Evolutionary conservation across 2,113 vertebrate species (phyloP), one percentile per base, ranked within the genome.

Genomic region (Chroicocephalus ridibundus): DNA sequence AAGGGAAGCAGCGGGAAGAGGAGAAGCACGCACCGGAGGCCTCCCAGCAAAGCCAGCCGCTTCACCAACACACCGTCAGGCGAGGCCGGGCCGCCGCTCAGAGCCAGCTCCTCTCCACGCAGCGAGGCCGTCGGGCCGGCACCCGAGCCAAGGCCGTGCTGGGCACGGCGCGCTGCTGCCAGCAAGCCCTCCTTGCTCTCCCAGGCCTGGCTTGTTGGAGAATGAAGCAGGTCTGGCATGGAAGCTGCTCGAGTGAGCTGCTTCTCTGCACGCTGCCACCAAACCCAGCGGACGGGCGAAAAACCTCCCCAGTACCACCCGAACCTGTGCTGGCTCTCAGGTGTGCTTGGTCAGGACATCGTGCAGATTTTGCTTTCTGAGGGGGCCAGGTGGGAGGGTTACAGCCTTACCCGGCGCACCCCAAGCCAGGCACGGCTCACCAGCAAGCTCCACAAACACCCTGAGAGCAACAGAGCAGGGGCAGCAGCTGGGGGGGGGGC

Each of bases 11-110:
- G 44, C 0, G 18, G 0, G 11, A 11, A 75, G 85, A 83, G 47
- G 52, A 89, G 90, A 7, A 92, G 75, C 71, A 36, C 0, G 8
- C 78, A 69, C 75, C 82, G 0, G 0, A 78, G 47, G 49, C 34
- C 57, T 61, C 54, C 75, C 27, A 52, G 79, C 49, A 69, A 34
- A 90, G 71, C 44, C 88, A 87, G 85, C 44, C 8, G 24, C 57
- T 82, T 20, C 79, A 21, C 27, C 62, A 24, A 6, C 2, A 5
- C n/a, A 11, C 29, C 1, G 0, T 1, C 2, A 1, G 34, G n/a
- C 38, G 36, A 78, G 52, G 6, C 38, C 29, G 47, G 40, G 62
- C n/a, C 47, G 52, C 74, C 19, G 47, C 79, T 76, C 62, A 21
- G 54, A 77, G 58, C 25, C 10, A 3, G 74, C 42, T 64, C 55